Conservation (phyloP, 2,797 vertebrate species). For the Muraenolepis orangiensis region DNA sequence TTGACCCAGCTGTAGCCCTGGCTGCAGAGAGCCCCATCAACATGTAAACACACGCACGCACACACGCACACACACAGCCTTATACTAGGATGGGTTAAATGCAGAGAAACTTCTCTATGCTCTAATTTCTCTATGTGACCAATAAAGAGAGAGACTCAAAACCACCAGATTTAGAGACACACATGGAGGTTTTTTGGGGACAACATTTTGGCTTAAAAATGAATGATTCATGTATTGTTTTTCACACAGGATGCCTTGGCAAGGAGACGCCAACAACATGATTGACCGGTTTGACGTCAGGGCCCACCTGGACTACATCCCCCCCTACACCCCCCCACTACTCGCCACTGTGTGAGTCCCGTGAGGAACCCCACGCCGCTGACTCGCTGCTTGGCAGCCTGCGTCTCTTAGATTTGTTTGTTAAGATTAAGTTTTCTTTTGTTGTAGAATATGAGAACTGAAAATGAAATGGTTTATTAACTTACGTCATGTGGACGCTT, state of each 20-base stretch:
- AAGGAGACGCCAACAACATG: conserved; percentile 95
- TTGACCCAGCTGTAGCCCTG: conserved; percentile 90
- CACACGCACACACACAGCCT: background rate
- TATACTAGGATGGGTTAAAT: too few relatives aligned
- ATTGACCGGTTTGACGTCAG: conserved; percentile 95
- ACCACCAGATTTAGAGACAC: background rate
- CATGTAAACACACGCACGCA: conserved; percentile 76
- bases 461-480: background rate
- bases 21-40: conserved; percentile 94
- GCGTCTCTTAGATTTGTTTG: background rate
- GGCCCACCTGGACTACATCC: conserved; percentile 92
- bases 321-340: conserved; percentile 85
- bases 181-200: background rate
- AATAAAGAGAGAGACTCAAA: too few relatives aligned
- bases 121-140: too few relatives aligned
- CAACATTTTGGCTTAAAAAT: background rate
- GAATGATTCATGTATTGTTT: background rate
- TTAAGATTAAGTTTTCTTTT: background rate
- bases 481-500: too few relatives aligned
- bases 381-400: background rate
- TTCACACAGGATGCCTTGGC: conserved; percentile 93
- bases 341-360: conserved; percentile 83
- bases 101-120: too few relatives aligned
- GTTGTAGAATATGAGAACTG: background rate
- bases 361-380: background rate